These are phyloP conservation scores for Adelges cooleyi DNA, from an alignment of 1,140 invertebrate species.

Conservation along the genomic window DNA sequence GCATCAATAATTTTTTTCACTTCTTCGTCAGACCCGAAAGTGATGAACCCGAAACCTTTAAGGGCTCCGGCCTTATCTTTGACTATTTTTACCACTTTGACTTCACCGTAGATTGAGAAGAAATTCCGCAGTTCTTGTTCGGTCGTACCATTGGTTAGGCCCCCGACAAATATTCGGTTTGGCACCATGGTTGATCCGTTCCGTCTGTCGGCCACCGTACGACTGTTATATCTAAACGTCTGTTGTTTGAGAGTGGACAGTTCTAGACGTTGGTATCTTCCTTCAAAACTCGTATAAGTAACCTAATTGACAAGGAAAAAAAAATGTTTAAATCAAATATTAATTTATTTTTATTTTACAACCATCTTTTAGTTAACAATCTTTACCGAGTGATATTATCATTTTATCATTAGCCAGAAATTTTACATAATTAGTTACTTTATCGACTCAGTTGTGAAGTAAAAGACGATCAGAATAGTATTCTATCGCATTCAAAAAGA, in stretches of 20 bases:
- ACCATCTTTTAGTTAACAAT: too few relatives aligned
- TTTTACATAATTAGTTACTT: too few relatives aligned
- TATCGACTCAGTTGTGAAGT: too few relatives aligned
- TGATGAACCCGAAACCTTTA: slow-evolving; percentile 91
- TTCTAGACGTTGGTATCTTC: neutral
- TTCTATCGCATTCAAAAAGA: too few relatives aligned
- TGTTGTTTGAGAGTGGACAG: neutral
- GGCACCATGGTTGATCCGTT: slow-evolving; percentile 51
- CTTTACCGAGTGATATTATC: too few relatives aligned
- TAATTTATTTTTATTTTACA: too few relatives aligned
- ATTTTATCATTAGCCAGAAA: too few relatives aligned
- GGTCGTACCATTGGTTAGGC: slow-evolving; percentile 76
- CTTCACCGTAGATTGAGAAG: slow-evolving; percentile 76
- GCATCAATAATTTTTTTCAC: slow-evolving; percentile 60
- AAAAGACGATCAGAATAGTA: too few relatives aligned
- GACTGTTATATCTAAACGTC: slow-evolving; percentile 2
- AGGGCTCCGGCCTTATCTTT: slow-evolving; percentile 84
- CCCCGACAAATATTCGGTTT: slow-evolving; percentile 88
- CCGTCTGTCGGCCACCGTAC: neutral
- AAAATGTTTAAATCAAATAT: neutral
- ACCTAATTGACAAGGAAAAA: neutral
- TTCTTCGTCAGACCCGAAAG: slow-evolving; percentile 85
- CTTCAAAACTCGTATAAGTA: slow-evolving; percentile 3
- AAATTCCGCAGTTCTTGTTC: slow-evolving; percentile 70
- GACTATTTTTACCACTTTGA: slow-evolving; percentile 89